Base-by-base conservation (phyloP, 2,797 vertebrate genomes). In the Bovichtus diacanthus region DNA sequence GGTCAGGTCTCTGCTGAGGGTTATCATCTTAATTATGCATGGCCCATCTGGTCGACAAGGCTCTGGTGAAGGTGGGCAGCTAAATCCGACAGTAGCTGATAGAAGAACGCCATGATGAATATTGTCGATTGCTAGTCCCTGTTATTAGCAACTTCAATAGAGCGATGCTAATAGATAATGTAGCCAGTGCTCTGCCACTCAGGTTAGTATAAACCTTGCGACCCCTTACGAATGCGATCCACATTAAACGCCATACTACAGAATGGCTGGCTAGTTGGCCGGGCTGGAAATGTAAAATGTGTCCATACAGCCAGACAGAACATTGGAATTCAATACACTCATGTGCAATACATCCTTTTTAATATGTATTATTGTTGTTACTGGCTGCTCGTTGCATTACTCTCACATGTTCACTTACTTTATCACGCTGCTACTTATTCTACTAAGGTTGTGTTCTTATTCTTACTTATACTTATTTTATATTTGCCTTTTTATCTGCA, bases 11-110 rank as follows among this genome's bases (percentile, higher is more conserved):
- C 88, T 81, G 78, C 86, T 79, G 84, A 76, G 83, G 84, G 81
- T 90, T 87, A 90, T 78, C 78, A 38, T 88, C 88, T 92, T 92
- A 91, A 94, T 94, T 94, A 94, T 90, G 83, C 83, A 89, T 78
- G 66, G 66, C 70, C 88, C 85, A 88, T 90, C 90, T 88, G 91
- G 71, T 87, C 23, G 74, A 88, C 82, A 71, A 71, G 70, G 75
- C 79, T 74, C 61, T 76, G 74, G 80, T 87, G 67, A 81, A 90
- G 87, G 92, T 90, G 83, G 70, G 74, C 70, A 86, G 83, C 81
- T 81, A 70, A 43, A 70, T 23, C 55, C 81, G 73, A 66, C 72
- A 83, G 73, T 43, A 80, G 76, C 77, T 84, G 84, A 87, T 71
- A 81, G 68, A 85, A 71, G 75, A 81, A 67, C 74, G 61, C 78